Conservation (phyloP, 2,797 vertebrate species). For the Microctenopoma steveboyesi region DNA sequence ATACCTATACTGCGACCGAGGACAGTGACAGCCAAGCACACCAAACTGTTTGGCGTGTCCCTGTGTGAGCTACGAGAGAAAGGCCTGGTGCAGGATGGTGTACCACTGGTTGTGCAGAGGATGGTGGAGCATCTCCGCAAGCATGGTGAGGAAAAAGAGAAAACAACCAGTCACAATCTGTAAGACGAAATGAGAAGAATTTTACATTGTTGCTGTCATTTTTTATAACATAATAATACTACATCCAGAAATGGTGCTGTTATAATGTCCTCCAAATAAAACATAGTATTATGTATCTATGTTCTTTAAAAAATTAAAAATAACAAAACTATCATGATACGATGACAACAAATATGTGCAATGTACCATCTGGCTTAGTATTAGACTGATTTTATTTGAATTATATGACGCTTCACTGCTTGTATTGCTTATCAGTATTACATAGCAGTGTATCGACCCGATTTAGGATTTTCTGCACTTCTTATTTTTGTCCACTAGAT, state of each 20-base stretch:
- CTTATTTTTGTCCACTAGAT: conserved; percentile 63
- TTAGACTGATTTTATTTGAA: too few species aligned
- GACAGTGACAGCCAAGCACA: conserved; percentile 32
- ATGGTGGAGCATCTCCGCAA: conserved; percentile 87
- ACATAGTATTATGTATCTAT: too few species aligned
- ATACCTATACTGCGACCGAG: conserved; percentile 81
- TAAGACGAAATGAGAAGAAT: neutral
- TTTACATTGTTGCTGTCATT: neutral
- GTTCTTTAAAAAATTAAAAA: too few species aligned
- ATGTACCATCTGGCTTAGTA: too few species aligned
- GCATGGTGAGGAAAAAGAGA: conserved; percentile 82
- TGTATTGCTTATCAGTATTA: too few species aligned
- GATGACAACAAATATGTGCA: too few species aligned
- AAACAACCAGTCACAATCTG: neutral
- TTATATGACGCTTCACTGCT: too few species aligned
- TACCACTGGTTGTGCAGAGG: conserved; percentile 85
- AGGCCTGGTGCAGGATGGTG: conserved; percentile 84
- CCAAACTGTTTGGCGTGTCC: conserved; percentile 82
- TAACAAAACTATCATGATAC: too few species aligned
- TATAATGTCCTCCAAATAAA: too few species aligned
- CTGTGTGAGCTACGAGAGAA: conserved; percentile 83
- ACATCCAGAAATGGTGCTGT: too few species aligned
- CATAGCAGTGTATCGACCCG: neutral
- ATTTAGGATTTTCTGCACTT: conserved; percentile 24
- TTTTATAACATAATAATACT: too few species aligned